A percentile compares a stretch with the other conserved stretches of the same genome.
phyloP scores from a whole-genome alignment of 2,113 vertebrate genomes.

The Ifrita kowaldi region DNA sequence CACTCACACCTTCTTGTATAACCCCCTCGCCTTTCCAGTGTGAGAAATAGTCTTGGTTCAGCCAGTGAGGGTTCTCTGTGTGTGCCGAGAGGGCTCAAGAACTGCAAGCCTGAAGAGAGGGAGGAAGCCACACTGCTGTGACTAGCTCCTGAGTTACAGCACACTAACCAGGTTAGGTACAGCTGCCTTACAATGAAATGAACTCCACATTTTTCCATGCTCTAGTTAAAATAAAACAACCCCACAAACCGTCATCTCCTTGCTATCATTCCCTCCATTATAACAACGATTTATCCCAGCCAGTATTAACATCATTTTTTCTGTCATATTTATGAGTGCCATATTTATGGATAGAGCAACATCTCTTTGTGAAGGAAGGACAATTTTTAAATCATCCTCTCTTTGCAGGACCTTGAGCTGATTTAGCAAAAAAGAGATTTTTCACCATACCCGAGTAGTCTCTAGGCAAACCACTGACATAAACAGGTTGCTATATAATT shows the following conservation, averaged over 20 bases:
- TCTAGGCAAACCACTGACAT: conserved; percentile 45
- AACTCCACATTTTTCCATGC: neutral
- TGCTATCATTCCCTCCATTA: neutral
- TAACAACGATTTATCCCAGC: neutral
- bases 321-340: neutral
- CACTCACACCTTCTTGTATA: neutral
- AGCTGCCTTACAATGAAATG: neutral
- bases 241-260: neutral
- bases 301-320: neutral
- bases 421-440: conserved; percentile 18
- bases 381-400: neutral
- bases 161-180: neutral
- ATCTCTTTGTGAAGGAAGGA: neutral
- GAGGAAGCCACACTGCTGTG: neutral
- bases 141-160: neutral
- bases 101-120: neutral
- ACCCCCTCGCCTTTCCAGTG: neutral
- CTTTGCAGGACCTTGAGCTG: neutral
- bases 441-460: neutral
- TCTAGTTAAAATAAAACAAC: neutral
- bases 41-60: neutral
- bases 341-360: neutral
- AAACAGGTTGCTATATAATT: conserved; percentile 57
- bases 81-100: neutral
- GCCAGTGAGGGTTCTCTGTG: neutral